Evolutionary conservation across 53 echinoderm and acorn worm species (phyloP).

Genomic region (Holothuria leucospilota): DNA sequence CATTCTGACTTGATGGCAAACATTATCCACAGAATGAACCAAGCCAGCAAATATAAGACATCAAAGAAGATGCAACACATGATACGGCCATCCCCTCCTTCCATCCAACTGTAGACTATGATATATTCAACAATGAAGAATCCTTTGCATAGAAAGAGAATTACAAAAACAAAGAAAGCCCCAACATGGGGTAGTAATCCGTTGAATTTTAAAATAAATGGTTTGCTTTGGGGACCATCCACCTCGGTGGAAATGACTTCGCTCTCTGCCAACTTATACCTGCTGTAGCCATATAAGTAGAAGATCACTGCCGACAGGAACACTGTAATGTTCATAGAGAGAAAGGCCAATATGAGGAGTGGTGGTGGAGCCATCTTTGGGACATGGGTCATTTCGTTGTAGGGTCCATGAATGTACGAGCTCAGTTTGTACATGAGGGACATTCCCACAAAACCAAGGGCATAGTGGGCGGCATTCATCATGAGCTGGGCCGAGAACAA

Average conservation of each 20-base stretch:
- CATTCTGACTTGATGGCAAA: conserved; percentile 83
- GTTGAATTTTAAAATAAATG: conserved; percentile 69
- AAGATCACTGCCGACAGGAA: conserved; percentile 85
- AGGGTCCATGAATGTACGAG: conserved; percentile 85
- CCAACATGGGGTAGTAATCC: conserved; percentile 87
- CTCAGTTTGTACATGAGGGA: conserved; percentile 91
- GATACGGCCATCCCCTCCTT: conserved; percentile 66
- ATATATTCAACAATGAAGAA: conserved; percentile 87
- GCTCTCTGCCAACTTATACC: conserved; percentile 73
- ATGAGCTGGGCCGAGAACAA: conserved; percentile 81
- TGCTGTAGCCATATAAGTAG: conserved; percentile 87
- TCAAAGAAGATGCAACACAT: conserved; percentile 83
- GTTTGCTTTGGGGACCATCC: conserved; percentile 6
- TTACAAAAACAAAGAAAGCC: conserved; percentile 76
- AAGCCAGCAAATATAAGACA: conserved; percentile 46
- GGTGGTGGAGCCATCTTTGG: conserved; percentile 63
- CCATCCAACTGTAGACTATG: conserved; percentile 62
- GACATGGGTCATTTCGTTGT: conserved; percentile 46
- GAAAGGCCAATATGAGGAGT: conserved; percentile 70
- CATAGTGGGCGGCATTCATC: conserved; percentile 89
- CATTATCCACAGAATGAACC: conserved; percentile 81
- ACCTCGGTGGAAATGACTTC: conserved; percentile 38
- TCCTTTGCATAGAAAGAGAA: conserved; percentile 78
- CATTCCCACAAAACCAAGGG: conserved; percentile 86
- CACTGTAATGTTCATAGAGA: conserved; percentile 86